Evolutionary conservation across 2,113 vertebrate species (phyloP).

Genomic region (Equus przewalskii): DNA sequence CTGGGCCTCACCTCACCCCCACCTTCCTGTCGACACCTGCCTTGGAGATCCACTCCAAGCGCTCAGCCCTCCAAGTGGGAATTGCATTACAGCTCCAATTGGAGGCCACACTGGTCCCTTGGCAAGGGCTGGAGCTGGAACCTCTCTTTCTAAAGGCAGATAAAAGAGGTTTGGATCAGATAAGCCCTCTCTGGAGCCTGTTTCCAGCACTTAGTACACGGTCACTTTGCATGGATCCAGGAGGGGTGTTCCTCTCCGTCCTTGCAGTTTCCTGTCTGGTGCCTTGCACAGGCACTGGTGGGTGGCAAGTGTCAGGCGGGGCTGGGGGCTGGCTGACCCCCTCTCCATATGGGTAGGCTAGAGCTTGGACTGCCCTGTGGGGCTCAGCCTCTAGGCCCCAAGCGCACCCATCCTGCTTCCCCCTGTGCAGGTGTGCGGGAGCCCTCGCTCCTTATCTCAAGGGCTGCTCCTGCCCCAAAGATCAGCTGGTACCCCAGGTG

Average conservation of each 20-base stretch:
- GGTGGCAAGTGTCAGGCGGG: background rate
- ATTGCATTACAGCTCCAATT: constrained; percentile 66
- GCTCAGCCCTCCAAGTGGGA: background rate
- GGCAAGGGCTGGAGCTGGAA: background rate
- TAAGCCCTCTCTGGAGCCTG: background rate
- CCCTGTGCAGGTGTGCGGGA: background rate
- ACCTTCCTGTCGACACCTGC: background rate
- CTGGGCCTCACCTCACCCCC: constrained; percentile 59
- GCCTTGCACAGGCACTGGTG: background rate
- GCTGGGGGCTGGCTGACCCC: background rate
- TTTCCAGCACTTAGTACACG: background rate
- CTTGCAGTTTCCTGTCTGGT: background rate
- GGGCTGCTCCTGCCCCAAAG: background rate
- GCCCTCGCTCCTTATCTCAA: background rate
- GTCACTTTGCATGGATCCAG: background rate
- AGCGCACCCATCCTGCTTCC: background rate
- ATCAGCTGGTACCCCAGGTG: background rate
- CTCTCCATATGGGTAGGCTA: background rate
- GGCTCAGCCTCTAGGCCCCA: background rate
- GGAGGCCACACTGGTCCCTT: background rate
- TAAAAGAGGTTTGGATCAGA: background rate
- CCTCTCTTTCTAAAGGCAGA: background rate
- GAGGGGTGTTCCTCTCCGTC: background rate
- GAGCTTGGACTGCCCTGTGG: background rate
- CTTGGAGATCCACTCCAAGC: background rate